Evolutionary conservation across 2,888 invertebrate species (phyloP).

Genomic region (Ecliptopera silaceata): DNA sequence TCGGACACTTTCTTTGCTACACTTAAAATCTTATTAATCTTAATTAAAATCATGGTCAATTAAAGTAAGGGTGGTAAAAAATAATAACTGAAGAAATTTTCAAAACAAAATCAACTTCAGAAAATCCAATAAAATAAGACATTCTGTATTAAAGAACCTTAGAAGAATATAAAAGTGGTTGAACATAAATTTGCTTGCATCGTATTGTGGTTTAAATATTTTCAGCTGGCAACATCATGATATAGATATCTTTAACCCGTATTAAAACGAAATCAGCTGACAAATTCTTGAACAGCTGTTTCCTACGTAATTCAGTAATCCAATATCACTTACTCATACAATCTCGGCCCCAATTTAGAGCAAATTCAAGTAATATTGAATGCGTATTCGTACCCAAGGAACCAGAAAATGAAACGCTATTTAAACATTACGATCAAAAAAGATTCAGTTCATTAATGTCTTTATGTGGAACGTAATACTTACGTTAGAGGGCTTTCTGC

Average conservation of each 20-base stretch:
- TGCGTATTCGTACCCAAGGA: conserved; percentile 21
- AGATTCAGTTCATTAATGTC: conserved; percentile 8
- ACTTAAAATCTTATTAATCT: no score
- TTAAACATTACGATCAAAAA: conserved; percentile 26
- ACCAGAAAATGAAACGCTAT: conserved; percentile 29
- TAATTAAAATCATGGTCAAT: no score
- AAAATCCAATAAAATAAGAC: no score
- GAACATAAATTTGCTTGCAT: no score
- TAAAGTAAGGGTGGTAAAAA: no score
- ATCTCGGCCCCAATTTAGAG: conserved; percentile 26
- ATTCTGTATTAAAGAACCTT: no score
- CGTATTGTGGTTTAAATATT: background rate
- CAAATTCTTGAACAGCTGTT: conserved; percentile 19
- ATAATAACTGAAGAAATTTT: no score
- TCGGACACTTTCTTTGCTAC: no score
- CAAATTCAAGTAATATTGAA: conserved; percentile 21
- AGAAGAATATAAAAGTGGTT: no score
- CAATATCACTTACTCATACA: conserved; percentile 27
- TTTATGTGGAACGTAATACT: conserved; percentile 19
- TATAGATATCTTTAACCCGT: conserved; percentile 1
- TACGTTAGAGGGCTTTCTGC: conserved; percentile 3
- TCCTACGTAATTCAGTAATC: conserved; percentile 22
- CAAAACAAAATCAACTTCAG: no score
- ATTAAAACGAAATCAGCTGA: conserved; percentile 22
- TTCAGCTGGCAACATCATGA: background rate